Percentiles rank a stretch among this genome's conserved stretches.
These are phyloP conservation scores for Cecidostiba fungosa DNA, from an alignment of 2,888 invertebrate genomes.

Conservation along the genomic window DNA sequence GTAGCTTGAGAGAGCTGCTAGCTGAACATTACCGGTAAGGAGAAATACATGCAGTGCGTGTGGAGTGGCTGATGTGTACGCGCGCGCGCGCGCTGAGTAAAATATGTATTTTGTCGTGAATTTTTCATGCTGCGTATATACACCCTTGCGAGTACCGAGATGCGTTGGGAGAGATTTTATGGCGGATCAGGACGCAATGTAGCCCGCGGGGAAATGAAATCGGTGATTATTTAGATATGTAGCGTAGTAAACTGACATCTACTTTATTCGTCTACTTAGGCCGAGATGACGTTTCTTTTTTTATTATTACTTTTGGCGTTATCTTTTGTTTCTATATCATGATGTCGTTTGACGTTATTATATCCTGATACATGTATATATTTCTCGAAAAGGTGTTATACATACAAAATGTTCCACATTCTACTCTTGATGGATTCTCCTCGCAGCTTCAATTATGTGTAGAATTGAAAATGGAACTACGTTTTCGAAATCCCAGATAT, in stretches of 20 bases:
- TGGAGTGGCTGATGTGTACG: too few species aligned
- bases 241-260: neutral
- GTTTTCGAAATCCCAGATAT: too few species aligned
- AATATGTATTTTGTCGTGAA: neutral
- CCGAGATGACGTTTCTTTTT: neutral
- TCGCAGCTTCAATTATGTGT: too few species aligned
- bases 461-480: too few species aligned
- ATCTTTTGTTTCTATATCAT: neutral
- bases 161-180: neutral
- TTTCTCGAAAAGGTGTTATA: too few species aligned
- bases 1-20: neutral
- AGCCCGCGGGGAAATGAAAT: neutral
- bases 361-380: too few species aligned
- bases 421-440: too few species aligned
- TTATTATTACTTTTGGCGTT: neutral
- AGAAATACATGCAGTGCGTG: neutral
- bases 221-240: neutral
- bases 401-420: too few species aligned
- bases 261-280: neutral
- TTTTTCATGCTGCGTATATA: conserved; percentile 9
- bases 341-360: neutral
- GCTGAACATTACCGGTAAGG: conserved; percentile 1
- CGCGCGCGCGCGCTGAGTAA: neutral
- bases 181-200: neutral
- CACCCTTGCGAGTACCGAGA: neutral